Conservation (phyloP, 2,797 vertebrate species). For the Enteromius radiatus region DNA sequence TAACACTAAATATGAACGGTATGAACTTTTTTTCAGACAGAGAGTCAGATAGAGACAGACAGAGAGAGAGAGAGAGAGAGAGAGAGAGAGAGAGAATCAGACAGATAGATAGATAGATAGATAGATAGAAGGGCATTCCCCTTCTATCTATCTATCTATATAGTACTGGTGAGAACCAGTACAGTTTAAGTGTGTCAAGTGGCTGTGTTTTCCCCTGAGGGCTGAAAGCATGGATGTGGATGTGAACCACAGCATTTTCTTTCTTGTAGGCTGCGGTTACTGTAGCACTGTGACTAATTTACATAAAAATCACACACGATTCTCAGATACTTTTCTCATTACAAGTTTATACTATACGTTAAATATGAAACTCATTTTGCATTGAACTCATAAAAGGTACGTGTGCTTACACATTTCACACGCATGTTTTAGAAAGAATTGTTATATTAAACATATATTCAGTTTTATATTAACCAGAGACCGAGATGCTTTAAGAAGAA, state of each 20-base stretch:
- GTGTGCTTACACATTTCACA: neutral
- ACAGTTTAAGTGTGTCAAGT: neutral
- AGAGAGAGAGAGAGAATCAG: too few species aligned
- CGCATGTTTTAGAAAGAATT: neutral
- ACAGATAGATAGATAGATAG: neutral
- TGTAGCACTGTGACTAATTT: neutral
- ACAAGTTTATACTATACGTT: neutral
- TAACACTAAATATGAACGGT: neutral
- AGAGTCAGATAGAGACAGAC: too few species aligned
- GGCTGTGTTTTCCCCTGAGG: neutral
- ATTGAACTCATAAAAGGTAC: neutral
- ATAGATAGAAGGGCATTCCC: too few species aligned
- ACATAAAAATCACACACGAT: neutral
- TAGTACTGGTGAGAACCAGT: neutral
- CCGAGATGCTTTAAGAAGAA: neutral
- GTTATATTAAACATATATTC: neutral
- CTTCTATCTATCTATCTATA: too few species aligned
- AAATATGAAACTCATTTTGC: neutral
- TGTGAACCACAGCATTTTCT: neutral
- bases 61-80: neutral
- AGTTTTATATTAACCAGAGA: neutral
- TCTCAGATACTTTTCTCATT: neutral
- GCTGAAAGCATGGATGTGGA: neutral
- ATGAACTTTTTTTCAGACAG: too few species aligned
- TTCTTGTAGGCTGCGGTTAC: neutral